Evolutionary conservation across 2,888 invertebrate species (phyloP).

Genomic region (Graphium colonna): DNA sequence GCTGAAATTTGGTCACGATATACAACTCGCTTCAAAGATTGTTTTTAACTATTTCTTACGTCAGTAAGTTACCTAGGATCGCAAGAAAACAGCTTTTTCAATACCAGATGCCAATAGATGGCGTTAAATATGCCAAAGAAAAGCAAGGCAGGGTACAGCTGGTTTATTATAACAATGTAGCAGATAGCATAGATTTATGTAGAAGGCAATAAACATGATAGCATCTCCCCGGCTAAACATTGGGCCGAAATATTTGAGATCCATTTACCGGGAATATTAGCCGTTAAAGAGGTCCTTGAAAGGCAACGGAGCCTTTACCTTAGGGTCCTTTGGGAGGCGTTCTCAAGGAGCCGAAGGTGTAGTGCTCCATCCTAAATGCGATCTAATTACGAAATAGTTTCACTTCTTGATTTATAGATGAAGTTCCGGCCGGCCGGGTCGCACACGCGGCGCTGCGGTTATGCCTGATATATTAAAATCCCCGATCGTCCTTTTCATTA

Average conservation of each 20-base stretch:
- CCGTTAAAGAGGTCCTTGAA: conserved; percentile 78
- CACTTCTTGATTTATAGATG: conserved; percentile 80
- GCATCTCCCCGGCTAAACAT: conserved; percentile 53
- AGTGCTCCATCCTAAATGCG: conserved; percentile 76
- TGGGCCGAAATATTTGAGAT: conserved; percentile 73
- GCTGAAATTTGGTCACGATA: no score
- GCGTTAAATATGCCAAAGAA: no score
- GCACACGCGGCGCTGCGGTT: conserved; percentile 58
- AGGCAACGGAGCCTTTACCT: conserved; percentile 69
- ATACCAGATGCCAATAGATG: no score
- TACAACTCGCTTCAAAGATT: no score
- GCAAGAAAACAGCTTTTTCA: no score
- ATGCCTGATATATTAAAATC: conserved; percentile 66
- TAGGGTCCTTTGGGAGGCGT: conserved; percentile 70
- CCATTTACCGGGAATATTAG: conserved; percentile 76
- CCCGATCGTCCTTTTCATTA: conserved; percentile 33
- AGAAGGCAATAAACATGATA: conserved; percentile 65
- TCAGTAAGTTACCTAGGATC: no score
- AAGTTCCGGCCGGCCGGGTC: conserved; percentile 64
- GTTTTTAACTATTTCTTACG: no score
- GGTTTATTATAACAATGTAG: conserved; percentile 26
- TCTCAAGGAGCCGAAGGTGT: conserved; percentile 73
- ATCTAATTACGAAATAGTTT: conserved; percentile 81
- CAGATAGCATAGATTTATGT: conserved; percentile 30
- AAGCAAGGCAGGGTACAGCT: no score